Base-by-base conservation (phyloP, 2,888 invertebrate species). In the Cerastoderma edule region DNA sequence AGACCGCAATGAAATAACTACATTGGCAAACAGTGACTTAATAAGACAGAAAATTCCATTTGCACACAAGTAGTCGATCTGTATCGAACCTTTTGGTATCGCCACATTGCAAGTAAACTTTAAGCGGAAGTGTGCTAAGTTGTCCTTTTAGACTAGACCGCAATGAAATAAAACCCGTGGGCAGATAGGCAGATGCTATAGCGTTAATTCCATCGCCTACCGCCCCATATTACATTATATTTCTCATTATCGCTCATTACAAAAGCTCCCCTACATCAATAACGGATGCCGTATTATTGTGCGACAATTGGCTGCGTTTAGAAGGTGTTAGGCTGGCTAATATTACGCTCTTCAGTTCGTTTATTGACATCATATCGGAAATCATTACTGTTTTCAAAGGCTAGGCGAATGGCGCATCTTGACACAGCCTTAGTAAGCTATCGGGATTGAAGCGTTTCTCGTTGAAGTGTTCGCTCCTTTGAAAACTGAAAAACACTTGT, bases 281-380 rank as follows among this genome's bases (percentile, higher is more conserved):
- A 53, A 53, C 53, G 28, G 22, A n/a, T 53, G 53, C 27, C 39
- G 35, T 22, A 39, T 60, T 60, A 60, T 22, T 6, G 60, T 1
- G 39, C 13, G 60, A 57, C 57, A 60, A 60, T 24, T 60, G 32
- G 8, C 60, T 30, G 24, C 39, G 27, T n/a, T 60, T 60, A 60
- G 33, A 60, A 60, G 39, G 60, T 60, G 60, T 66, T 33, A 53
- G 53, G 33, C 50, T 24, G 33, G 22, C 48, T 32, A 66, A 50
- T 50, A 66, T 50, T 33, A 66, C 32, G 66, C 64, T 27, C 54
- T 54, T 67, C 54, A 35, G 35, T 54, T 39, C 67, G 27, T 22
- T 66, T 67, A 67, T 56, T 53, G 56, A 67, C 67, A 44, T 10
- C 53, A 10, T 35, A 67, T 67, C 67, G 67, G 67, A 67, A 67